These are phyloP conservation scores for Nebria ingens DNA, from an alignment of 1,140 invertebrate genomes.

Conservation along the genomic window DNA sequence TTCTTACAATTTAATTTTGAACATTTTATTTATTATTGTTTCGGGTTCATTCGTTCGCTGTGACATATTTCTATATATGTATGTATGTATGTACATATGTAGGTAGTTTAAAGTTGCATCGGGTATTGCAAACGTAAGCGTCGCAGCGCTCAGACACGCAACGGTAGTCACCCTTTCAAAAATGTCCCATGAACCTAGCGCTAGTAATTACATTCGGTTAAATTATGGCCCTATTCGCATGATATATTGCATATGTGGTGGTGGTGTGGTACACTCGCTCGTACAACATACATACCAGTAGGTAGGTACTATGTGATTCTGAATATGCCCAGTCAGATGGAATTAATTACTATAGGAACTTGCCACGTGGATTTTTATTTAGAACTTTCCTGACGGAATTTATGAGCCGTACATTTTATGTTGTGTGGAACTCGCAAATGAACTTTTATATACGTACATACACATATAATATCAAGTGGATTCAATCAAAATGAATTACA, in stretches of 20 bases:
- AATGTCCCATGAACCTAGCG: no score
- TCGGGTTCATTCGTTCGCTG: no score
- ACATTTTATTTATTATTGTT: no score
- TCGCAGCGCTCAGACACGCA: neutral
- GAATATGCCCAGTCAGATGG: neutral
- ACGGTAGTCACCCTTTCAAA: neutral
- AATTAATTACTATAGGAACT: neutral
- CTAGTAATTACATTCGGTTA: neutral
- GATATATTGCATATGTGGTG: neutral
- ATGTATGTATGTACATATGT: no score
- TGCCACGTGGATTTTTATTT: neutral
- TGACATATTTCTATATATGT: no score
- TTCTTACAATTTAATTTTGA: no score
- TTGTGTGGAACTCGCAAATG: neutral
- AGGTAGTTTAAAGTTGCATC: no score
- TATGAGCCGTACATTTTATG: neutral
- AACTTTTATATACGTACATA: neutral
- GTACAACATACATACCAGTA: neutral
- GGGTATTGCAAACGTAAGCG: neutral
- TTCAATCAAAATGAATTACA: neutral
- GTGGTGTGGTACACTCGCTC: no score
- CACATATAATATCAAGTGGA: neutral
- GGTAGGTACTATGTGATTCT: neutral
- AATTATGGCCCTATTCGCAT: neutral
- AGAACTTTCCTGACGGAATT: neutral